phyloP scores from a whole-genome alignment of 2,113 vertebrate genomes.

The Cisticola juncidis region DNA sequence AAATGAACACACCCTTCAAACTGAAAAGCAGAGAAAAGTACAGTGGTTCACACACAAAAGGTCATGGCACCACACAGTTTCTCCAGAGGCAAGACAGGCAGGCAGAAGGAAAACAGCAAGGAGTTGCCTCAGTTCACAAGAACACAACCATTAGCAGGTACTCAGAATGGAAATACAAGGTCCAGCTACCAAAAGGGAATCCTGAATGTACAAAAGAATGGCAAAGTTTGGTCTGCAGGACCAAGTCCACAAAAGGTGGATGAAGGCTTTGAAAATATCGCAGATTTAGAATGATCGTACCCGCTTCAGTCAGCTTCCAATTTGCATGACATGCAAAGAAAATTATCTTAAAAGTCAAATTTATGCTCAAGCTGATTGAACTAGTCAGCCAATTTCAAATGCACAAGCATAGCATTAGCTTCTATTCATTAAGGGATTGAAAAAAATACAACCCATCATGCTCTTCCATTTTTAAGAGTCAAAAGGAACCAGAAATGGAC shows the following conservation, averaged over 20 bases:
- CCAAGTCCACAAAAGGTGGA: neutral
- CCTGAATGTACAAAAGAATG: accelerated
- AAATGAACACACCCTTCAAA: neutral
- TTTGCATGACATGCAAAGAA: neutral
- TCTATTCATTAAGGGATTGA: neutral
- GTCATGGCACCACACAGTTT: neutral
- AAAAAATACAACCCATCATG: neutral
- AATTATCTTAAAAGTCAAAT: neutral
- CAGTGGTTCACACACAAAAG: neutral
- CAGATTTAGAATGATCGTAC: neutral
- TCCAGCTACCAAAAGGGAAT: neutral
- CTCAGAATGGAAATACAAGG: neutral
- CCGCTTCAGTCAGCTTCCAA: neutral
- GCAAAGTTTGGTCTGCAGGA: neutral
- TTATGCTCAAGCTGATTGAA: neutral
- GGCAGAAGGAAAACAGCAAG: neutral
- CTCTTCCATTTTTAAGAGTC: neutral
- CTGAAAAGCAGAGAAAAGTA: neutral
- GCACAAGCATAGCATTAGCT: neutral
- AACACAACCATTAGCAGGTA: neutral
- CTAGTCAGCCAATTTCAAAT: neutral
- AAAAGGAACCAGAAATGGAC: neutral
- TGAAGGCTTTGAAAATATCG: neutral
- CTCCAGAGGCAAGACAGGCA: neutral
- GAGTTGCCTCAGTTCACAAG: neutral